Percentiles rank a stretch among this genome's conserved stretches.
These are phyloP conservation scores for Acleris sparsana DNA, from an alignment of 2,888 invertebrate genomes.

Conservation along the genomic window DNA sequence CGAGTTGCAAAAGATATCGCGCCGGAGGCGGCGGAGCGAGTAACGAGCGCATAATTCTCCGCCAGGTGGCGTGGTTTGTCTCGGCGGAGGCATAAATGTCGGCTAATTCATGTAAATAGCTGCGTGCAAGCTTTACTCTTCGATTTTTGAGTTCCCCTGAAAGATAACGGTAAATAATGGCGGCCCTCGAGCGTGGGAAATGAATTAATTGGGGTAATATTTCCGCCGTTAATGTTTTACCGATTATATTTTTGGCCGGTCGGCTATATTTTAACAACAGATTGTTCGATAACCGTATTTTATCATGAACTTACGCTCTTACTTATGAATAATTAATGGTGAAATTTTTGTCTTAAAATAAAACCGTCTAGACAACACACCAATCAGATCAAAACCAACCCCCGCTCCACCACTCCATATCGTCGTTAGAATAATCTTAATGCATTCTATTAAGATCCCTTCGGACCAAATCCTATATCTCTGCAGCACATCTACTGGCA, in stretches of 20 bases:
- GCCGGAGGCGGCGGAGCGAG: conserved; percentile 68
- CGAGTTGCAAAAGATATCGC: conserved; percentile 38
- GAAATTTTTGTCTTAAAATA: no score
- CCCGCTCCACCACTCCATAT: conserved; percentile 48
- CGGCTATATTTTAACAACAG: background rate
- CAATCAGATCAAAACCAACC: conserved; percentile 33
- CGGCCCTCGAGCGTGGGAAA: conserved; percentile 35
- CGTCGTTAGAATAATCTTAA: conserved; percentile 55
- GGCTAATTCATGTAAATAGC: conserved; percentile 81
- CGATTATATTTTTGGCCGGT: conserved; percentile 2
- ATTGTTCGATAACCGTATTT: no score
- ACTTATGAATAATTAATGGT: no score
- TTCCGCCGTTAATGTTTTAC: conserved; percentile 22
- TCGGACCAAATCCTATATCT: conserved; percentile 46
- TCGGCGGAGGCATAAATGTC: conserved; percentile 78
- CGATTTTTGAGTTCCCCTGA: conserved; percentile 56
- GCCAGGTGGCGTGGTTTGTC: conserved; percentile 78
- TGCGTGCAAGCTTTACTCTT: conserved; percentile 52
- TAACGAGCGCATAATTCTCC: conserved; percentile 79
- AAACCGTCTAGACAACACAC: conserved; percentile 29
- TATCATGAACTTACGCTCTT: no score
- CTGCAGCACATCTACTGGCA: conserved; percentile 45
- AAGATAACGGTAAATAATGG: conserved; percentile 36
- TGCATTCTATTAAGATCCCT: conserved; percentile 57
- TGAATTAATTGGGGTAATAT: conserved; percentile 36